Conservation (phyloP, 2,113 vertebrate species). For the Aptenodytes patagonicus region DNA sequence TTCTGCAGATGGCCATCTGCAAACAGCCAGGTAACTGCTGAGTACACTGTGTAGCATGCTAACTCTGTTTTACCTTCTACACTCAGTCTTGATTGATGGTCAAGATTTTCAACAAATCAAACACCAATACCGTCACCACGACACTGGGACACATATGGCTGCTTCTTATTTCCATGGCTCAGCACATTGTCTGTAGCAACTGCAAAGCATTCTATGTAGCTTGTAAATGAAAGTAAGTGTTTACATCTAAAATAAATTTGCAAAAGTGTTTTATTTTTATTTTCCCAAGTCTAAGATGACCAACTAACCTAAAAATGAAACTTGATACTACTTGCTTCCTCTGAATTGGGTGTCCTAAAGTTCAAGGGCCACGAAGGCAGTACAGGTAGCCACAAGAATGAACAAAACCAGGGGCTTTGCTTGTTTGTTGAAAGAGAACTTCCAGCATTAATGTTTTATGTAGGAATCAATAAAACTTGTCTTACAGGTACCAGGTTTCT, state of each 20-base stretch:
- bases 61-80: background rate
- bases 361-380: background rate
- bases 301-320: background rate
- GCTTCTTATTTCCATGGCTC: background rate
- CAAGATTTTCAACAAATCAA: background rate
- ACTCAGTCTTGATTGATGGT: background rate
- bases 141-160: background rate
- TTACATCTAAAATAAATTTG: background rate
- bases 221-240: background rate
- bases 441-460: background rate
- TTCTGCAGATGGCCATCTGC: background rate
- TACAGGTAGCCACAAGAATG: background rate
- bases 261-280: too few species aligned
- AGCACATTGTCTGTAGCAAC: background rate
- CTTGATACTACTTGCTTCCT: background rate
- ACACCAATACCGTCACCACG: background rate
- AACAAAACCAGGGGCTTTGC: background rate
- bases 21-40: background rate
- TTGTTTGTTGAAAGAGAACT: background rate
- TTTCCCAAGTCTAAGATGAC: background rate
- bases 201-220: background rate
- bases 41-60: background rate
- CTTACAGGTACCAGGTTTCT: background rate
- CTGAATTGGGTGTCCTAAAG: background rate
- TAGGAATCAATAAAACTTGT: background rate